Evolutionary conservation across 2,113 vertebrate genomes (phyloP), one percentile per base, ranked within the genome.

Genomic region (Nesoenas mayeri): DNA sequence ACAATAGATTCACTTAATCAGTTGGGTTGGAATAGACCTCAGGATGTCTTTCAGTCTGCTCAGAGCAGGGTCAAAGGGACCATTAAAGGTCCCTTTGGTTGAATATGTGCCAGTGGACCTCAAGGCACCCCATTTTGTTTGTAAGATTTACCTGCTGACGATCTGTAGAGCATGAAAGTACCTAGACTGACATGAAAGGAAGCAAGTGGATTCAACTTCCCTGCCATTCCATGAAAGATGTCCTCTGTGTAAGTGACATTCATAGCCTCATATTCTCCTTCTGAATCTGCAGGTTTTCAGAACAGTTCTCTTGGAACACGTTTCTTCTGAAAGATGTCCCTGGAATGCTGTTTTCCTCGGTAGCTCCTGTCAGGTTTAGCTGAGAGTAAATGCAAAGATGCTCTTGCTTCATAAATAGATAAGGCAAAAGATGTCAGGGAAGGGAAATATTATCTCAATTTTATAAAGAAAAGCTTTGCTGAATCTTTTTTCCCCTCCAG

Each of bases 311-410:
- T 36, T 58, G 34, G 29, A 78, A 60, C n/a, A 31, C 0, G 0
- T 75, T 92, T 57, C 44, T 58, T 86, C 88, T 81, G 4, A 60
- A 71, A 91, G 65, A 8, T 58, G 69, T 95, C 79, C 79, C 95
- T 85, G 64, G 85, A 88, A 93, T 48, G 67, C 57, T 92, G 32
- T 94, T 96, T 92, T 84, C 72, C 40, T 50, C 58, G 72, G 69
- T 89, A 87, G 84, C 77, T 92, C 61, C 91, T 85, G 44, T 58
- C 53, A 92, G 61, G 54, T 89, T 94, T 73, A 2, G 2, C 80
- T 81, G 69, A 91, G 31, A 96, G n/a, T 42, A 66, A 95, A 91
- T 28, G 40, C 53, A 64, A 88, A 78, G 51, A 67, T 48, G 64
- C 50, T 83, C 83, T 50, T 90, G 19, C 72, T 19, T 95, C 31